These are phyloP conservation scores for Rhegmatorhina hoffmannsi DNA, from an alignment of 2,113 vertebrate genomes.

Conservation along the genomic window DNA sequence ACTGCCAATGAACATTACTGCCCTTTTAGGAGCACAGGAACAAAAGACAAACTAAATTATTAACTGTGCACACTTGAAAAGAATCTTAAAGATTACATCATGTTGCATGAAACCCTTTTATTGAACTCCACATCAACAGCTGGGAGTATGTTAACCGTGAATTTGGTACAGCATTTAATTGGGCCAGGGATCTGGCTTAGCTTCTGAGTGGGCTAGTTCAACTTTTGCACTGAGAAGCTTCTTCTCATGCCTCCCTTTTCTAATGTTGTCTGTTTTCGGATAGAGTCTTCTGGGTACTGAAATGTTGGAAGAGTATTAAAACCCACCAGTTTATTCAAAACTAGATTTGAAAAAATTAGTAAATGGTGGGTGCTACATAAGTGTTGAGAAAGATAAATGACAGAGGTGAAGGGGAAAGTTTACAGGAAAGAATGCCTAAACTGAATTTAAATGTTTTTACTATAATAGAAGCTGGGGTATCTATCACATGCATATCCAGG, in stretches of 20 bases:
- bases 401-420: background rate
- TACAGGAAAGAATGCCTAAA: background rate
- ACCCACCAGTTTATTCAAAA: background rate
- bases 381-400: background rate
- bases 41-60: background rate
- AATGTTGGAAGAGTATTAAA: background rate
- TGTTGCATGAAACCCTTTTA: background rate
- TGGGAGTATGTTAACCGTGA: background rate
- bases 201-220: background rate
- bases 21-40: background rate
- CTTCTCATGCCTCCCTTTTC: background rate
- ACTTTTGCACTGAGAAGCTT: background rate
- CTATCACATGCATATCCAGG: background rate
- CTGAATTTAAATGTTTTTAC: background rate
- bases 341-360: background rate
- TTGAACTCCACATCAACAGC: background rate
- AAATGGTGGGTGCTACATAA: background rate
- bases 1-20: background rate
- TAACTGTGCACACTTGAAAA: background rate
- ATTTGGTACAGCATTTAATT: background rate
- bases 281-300: background rate
- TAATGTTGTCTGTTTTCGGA: background rate
- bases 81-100: background rate
- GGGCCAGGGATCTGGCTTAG: background rate
- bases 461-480: background rate